Percentiles rank a stretch among this genome's conserved stretches.
Evolutionary conservation across 2,797 vertebrate genomes (phyloP).

Genomic region (Bradypus variegatus): DNA sequence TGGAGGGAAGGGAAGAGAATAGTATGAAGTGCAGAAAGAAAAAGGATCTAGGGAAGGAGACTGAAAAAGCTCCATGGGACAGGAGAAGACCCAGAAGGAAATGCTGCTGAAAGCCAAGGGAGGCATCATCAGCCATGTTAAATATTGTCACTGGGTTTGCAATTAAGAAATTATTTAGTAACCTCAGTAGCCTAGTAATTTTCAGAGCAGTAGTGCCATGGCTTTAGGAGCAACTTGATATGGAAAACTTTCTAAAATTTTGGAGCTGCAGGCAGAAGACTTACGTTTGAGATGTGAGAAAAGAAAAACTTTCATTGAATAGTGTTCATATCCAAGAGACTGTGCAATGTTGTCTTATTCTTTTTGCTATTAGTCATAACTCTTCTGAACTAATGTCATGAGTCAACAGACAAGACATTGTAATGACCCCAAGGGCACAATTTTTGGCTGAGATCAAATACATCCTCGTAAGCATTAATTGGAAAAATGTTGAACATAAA

Average conservation of each 20-base stretch:
- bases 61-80: neutral
- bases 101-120: neutral
- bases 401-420: neutral
- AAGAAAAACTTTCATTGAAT: neutral
- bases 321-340: neutral
- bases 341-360: neutral
- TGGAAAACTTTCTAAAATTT: conserved; percentile 10
- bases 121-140: neutral
- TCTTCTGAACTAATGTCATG: neutral
- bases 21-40: neutral
- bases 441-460: neutral
- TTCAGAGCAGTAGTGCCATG: neutral
- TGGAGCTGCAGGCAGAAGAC: neutral
- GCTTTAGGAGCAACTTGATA: neutral
- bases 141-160: neutral
- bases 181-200: neutral
- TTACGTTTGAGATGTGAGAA: neutral
- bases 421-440: neutral
- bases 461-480: neutral
- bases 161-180: neutral
- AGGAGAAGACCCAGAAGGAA: neutral
- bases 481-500: neutral
- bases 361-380: neutral
- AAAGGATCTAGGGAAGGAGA: neutral
- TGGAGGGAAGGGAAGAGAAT: neutral